Conservation (phyloP, 2,888 invertebrate species). For the Cosmopolites sordidus region DNA sequence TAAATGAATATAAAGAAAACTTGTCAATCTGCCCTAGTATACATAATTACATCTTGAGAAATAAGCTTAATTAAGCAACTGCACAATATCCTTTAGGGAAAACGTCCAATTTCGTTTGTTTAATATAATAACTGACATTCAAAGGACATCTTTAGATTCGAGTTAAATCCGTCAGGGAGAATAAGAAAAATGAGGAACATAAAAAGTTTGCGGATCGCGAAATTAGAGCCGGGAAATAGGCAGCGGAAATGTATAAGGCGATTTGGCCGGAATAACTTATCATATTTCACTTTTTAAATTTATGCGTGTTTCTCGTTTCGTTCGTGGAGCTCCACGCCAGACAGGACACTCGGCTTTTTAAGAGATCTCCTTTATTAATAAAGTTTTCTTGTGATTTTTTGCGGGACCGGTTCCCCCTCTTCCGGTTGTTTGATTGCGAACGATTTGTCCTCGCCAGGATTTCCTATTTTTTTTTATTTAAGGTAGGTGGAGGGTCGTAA, state of each 20-base stretch:
- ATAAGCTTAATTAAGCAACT: too few species aligned
- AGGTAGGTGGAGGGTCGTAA: too few species aligned
- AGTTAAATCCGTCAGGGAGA: slow-evolving; percentile 1
- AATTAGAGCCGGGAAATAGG: slow-evolving; percentile 29
- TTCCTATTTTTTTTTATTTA: too few species aligned
- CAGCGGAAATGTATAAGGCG: slow-evolving; percentile 30
- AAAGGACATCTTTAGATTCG: not conserved
- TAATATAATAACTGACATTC: not conserved
- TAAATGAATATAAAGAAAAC: too few species aligned
- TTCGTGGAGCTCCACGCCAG: not conserved
- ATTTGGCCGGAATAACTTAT: slow-evolving; percentile 28
- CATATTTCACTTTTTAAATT: slow-evolving; percentile 30
- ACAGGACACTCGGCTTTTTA: not conserved
- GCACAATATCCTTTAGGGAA: too few species aligned
- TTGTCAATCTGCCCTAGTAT: too few species aligned
- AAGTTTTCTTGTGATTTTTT: slow-evolving; percentile 18
- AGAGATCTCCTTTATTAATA: slow-evolving; percentile 28
- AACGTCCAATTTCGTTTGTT: not conserved
- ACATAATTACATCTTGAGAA: too few species aligned
- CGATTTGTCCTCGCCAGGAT: not conserved
- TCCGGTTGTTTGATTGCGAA: not conserved
- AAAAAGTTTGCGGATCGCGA: slow-evolving; percentile 30
- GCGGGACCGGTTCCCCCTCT: not conserved
- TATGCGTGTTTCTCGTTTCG: slow-evolving; percentile 23
- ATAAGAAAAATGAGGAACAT: slow-evolving; percentile 24